Percentiles rank a stretch among this genome's conserved stretches.
phyloP scores from a whole-genome alignment of 1,140 invertebrate genomes.

The Choristoneura fumiferana region DNA sequence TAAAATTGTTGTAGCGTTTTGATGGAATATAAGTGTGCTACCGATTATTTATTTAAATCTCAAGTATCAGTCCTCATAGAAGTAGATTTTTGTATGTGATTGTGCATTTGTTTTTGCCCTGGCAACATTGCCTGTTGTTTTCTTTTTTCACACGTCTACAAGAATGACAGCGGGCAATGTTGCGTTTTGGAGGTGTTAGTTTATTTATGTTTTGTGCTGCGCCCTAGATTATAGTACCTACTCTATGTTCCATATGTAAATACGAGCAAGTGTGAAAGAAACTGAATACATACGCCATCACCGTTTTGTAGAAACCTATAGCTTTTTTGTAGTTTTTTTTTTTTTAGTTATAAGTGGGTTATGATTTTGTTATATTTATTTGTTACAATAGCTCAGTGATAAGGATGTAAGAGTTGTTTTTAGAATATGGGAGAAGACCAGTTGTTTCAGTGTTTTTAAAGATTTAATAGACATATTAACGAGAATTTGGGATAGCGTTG shows the following conservation, averaged over 20 bases:
- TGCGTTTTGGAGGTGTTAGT: conserved; percentile 45
- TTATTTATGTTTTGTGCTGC: conserved; percentile 58
- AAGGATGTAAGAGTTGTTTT: no score
- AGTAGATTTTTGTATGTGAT: conserved; percentile 62
- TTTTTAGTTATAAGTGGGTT: no score
- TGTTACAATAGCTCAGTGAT: no score
- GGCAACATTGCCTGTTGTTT: conserved; percentile 52
- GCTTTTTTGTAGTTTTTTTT: conserved; percentile 15
- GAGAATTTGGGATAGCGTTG: no score
- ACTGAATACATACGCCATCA: conserved; percentile 40
- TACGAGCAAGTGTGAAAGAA: conserved; percentile 72
- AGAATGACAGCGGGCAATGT: conserved; percentile 43
- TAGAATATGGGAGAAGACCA: no score
- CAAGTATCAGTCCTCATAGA: conserved; percentile 30
- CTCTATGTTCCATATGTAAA: conserved; percentile 56
- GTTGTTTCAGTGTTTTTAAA: no score
- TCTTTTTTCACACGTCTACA: conserved; percentile 18
- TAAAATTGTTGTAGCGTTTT: not conserved
- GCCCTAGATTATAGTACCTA: conserved; percentile 45
- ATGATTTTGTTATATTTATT: not conserved
- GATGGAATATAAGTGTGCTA: not conserved
- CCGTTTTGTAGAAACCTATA: conserved; percentile 62
- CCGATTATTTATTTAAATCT: not conserved
- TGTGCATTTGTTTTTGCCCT: conserved; percentile 55
- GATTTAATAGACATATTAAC: no score